These are phyloP conservation scores for Lucifuga dentata DNA, from an alignment of 2,113 vertebrate genomes.

Conservation along the genomic window DNA sequence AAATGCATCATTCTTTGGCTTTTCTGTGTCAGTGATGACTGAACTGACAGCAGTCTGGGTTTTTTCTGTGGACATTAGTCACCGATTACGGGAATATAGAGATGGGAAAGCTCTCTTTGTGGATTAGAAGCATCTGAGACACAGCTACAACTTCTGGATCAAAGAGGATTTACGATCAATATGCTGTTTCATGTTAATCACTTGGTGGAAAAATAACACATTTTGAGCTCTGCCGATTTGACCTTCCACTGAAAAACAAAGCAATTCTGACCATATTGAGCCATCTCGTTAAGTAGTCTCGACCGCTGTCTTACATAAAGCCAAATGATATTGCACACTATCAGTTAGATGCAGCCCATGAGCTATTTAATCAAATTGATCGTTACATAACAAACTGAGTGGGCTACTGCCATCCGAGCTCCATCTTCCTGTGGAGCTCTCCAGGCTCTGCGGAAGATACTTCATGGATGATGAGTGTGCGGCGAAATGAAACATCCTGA, in stretches of 20 bases:
- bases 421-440: slow-evolving; percentile 66
- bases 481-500: slow-evolving; percentile 56
- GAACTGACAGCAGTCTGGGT: slow-evolving; percentile 10
- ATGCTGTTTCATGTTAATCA: slow-evolving; percentile 13
- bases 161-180: slow-evolving; percentile 6
- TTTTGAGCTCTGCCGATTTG: slow-evolving; percentile 13
- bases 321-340: slow-evolving; percentile 44
- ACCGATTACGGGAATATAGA: slow-evolving; percentile 6
- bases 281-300: slow-evolving; percentile 41
- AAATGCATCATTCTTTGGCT: slow-evolving; percentile 18
- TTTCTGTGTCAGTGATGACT: background rate
- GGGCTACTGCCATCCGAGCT: slow-evolving; percentile 67
- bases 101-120: background rate
- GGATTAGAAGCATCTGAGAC: slow-evolving; percentile 10
- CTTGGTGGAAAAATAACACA: slow-evolving; percentile 19
- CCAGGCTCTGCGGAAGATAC: slow-evolving; percentile 58
- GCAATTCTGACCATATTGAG: slow-evolving; percentile 6
- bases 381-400: slow-evolving; percentile 76
- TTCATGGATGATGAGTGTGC: slow-evolving; percentile 65
- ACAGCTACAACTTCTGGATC: background rate
- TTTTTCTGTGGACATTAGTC: slow-evolving; percentile 5
- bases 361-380: slow-evolving; percentile 77
- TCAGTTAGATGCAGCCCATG: slow-evolving; percentile 63
- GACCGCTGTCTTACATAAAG: slow-evolving; percentile 63
- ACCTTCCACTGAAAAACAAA: too few relatives aligned